Evolutionary conservation across 2,888 invertebrate species (phyloP), one percentile per base, ranked within the genome.

Genomic region (Platycheirus albimanus): DNA sequence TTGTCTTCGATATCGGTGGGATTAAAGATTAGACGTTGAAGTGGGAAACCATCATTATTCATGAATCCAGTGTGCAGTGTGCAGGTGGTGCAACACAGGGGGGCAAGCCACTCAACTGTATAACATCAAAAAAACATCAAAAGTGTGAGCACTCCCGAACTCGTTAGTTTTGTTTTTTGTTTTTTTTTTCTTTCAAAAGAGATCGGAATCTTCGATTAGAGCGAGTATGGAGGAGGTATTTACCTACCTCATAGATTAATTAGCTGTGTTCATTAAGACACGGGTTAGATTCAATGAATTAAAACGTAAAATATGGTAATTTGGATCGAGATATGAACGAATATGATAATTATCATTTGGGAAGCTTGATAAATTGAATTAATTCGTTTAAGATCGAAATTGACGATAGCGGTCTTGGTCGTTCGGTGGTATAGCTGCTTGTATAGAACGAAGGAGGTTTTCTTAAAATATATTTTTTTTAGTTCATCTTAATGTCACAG

Each of bases 241-340:
- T 43, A 61, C 30, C 61, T 13, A 61, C 19, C 43, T 45, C 13
- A 63, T 10, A 54, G 76, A 77, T 77, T 77, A 77, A 70, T 77
- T 64, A 70, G 41, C 13, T 43, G 30, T 54, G 38, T 70, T 70
- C 70, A 77, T 70, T 70, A 77, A 30, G 70, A 70, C 33, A 41
- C 8, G 54, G 38, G 5, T 7, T 28, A 45, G 17, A 54, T 63
- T 51, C 54, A 49, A 51, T 76, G 58, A 61, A 69, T 76, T 69
- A 61, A 76, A 70, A 58, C 45, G 56, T 77, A 49, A 77, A 70
- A 49, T 77, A 77, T 77, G 77, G 15, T 77, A 77, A 77, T 70
- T 58, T 49, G 28, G 45, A 51, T 28, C 47, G 45, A 69, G 76
- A 69, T 76, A 52, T 47, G 13, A 38, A 54, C 52, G 19, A 20